Conservation (phyloP, 1,140 invertebrate species). For the Leptopilina clavipes region DNA sequence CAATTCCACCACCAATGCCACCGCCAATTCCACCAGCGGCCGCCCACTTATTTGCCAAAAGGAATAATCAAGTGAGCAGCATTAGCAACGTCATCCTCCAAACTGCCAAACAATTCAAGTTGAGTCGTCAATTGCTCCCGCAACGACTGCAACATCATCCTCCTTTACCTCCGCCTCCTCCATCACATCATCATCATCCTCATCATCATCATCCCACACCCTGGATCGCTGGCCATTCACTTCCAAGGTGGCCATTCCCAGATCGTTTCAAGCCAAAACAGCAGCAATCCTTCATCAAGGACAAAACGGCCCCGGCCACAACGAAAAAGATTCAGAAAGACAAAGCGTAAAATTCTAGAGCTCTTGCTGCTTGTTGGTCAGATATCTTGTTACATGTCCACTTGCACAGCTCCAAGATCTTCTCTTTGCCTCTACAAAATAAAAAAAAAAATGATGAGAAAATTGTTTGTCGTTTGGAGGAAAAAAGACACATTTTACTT, state of each 20-base stretch:
- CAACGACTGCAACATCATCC: constrained; percentile 37
- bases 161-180: too few species aligned
- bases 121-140: constrained; percentile 49
- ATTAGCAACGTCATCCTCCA: constrained; percentile 44
- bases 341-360: constrained; percentile 52
- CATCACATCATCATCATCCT: too few species aligned
- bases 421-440: not conserved
- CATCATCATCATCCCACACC: constrained; percentile 39
- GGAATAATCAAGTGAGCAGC: constrained; percentile 40
- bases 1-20: constrained; percentile 35
- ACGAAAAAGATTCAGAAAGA: constrained; percentile 48
- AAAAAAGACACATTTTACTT: too few species aligned
- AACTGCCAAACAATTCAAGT: constrained; percentile 47
- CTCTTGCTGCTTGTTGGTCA: constrained; percentile 30
- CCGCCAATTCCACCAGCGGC: constrained; percentile 39
- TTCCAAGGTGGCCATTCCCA: constrained; percentile 51
- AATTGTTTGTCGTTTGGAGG: not conserved
- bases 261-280: constrained; percentile 52
- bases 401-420: not conserved
- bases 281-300: constrained; percentile 54
- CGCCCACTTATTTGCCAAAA: constrained; percentile 48
- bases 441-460: too few species aligned
- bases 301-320: constrained; percentile 47
- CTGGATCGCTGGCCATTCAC: constrained; percentile 51
- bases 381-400: constrained; percentile 18